Conservation (phyloP, 2,888 invertebrate genomes). For the Himalopsyche anomala region DNA sequence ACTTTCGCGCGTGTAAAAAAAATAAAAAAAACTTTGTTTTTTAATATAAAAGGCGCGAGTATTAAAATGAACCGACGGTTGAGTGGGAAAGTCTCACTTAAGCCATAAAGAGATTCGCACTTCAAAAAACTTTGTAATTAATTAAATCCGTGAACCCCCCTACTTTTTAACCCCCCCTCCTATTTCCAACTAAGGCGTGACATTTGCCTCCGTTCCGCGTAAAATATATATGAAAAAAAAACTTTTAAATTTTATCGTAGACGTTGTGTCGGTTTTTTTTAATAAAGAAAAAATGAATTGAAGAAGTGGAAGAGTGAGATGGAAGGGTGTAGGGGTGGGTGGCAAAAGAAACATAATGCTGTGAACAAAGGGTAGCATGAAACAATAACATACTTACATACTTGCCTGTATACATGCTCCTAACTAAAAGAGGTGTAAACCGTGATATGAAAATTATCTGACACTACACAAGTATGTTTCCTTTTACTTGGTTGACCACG, state of each 20-base stretch:
- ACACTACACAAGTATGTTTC: no score
- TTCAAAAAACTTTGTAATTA: conserved; percentile 61
- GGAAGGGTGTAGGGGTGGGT: background rate
- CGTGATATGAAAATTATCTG: no score
- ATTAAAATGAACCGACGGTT: conserved; percentile 61
- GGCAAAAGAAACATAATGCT: background rate
- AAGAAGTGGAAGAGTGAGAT: conserved; percentile 7
- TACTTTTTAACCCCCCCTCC: conserved; percentile 18
- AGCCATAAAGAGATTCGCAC: conserved; percentile 59
- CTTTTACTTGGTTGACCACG: no score
- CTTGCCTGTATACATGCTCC: background rate
- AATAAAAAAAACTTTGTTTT: conserved; percentile 37
- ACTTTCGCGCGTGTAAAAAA: conserved; percentile 44
- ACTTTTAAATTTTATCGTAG: conserved; percentile 52
- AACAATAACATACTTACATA: conserved; percentile 32
- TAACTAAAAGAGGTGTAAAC: no score
- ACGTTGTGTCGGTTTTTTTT: conserved; percentile 51
- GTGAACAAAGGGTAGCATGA: conserved; percentile 10
- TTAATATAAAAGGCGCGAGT: conserved; percentile 38
- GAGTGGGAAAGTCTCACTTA: conserved; percentile 53
- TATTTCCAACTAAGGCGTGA: conserved; percentile 50
- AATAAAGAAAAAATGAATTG: conserved; percentile 51
- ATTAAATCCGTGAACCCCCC: conserved; percentile 54
- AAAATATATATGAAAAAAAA: conserved; percentile 49
- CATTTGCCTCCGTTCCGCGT: conserved; percentile 52